Percentiles rank a stretch among this genome's conserved stretches.
These are phyloP conservation scores for Pammene fasciana DNA, from an alignment of 2,888 invertebrate genomes.

Conservation along the genomic window DNA sequence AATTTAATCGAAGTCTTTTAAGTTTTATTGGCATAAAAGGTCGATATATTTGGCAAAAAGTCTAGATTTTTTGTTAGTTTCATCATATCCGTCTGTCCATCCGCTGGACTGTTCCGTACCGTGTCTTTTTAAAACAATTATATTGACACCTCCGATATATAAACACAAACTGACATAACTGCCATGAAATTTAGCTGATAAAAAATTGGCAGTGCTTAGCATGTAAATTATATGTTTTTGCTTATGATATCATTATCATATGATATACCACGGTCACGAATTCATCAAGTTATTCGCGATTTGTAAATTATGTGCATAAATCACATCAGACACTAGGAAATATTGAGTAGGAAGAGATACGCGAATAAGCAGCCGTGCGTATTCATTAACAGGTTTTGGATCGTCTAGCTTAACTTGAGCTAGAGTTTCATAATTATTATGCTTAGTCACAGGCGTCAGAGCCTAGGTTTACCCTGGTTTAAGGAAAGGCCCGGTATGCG, in stretches of 20 bases:
- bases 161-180: no score
- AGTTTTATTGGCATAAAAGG: no score
- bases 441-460: background rate
- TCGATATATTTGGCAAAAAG: no score
- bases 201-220: background rate
- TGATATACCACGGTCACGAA: conserved; percentile 10
- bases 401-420: background rate
- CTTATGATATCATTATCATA: conserved; percentile 11
- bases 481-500: background rate
- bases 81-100: no score
- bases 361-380: background rate
- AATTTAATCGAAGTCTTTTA: no score
- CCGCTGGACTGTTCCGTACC: no score
- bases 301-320: conserved; percentile 38
- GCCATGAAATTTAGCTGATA: background rate
- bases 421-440: background rate
- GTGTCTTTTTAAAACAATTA: no score
- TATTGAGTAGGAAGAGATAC: conserved; percentile 25
- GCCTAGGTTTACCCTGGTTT: background rate
- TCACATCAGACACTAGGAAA: conserved; percentile 34
- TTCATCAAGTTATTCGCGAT: conserved; percentile 31
- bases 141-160: no score
- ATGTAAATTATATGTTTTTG: conserved; percentile 6
- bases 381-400: background rate
- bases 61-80: no score